Percentiles rank a stretch among this genome's conserved stretches.
These are phyloP conservation scores for Scaptomyza pallida DNA, from an alignment of 1,140 invertebrate species.

Conservation along the genomic window DNA sequence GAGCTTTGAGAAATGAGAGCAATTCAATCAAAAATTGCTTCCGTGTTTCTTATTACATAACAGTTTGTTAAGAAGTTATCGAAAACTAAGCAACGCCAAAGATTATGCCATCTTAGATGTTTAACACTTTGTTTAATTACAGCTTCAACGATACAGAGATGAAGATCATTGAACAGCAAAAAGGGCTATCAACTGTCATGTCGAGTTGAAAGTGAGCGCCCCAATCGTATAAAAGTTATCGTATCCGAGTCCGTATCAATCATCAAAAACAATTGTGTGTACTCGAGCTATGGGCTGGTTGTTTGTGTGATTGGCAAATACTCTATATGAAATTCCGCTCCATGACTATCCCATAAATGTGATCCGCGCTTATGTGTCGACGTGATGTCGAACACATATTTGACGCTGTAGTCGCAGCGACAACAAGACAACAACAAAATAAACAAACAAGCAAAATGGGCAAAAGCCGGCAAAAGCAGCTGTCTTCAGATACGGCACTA, in stretches of 20 bases:
- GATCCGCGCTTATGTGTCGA: slow-evolving; percentile 43
- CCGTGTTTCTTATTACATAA: too few relatives aligned
- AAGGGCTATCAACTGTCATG: slow-evolving; percentile 2
- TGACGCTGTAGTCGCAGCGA: slow-evolving; percentile 32
- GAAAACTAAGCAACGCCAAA: too few relatives aligned
- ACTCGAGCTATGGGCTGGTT: not conserved
- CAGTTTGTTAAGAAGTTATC: too few relatives aligned
- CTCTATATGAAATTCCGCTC: slow-evolving; percentile 32
- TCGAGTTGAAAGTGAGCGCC: slow-evolving; percentile 1
- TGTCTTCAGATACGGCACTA: slow-evolving; percentile 44
- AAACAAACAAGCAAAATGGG: slow-evolving; percentile 6
- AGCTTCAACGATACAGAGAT: not conserved
- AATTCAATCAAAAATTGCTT: too few relatives aligned
- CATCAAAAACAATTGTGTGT: not conserved
- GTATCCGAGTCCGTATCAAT: slow-evolving; percentile 4
- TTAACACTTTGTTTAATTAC: not conserved
- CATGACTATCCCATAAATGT: slow-evolving; percentile 39
- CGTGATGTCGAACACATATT: slow-evolving; percentile 66
- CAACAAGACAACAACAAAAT: slow-evolving; percentile 2
- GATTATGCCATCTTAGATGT: not conserved
- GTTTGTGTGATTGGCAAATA: slow-evolving; percentile 13
- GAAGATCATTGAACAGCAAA: slow-evolving; percentile 10
- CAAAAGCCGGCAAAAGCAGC: slow-evolving; percentile 33
- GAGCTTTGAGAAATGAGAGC: too few relatives aligned
- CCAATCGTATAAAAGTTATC: not conserved